A percentile compares a stretch with the other conserved stretches of the same genome.
phyloP scores from a whole-genome alignment of 2,888 invertebrate species.

The Pinctada fucata region DNA sequence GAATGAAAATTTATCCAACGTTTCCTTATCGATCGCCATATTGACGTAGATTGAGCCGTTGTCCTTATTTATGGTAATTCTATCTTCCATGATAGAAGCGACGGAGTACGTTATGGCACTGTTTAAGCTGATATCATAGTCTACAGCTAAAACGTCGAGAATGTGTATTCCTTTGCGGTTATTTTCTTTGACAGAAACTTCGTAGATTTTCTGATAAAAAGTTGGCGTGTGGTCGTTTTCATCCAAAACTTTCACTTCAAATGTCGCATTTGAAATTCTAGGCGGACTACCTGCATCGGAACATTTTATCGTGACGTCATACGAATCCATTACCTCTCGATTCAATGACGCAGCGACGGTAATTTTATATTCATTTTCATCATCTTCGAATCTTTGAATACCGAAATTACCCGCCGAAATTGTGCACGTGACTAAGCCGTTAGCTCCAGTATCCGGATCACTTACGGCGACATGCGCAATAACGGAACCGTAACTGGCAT shows the following conservation, averaged over 20 bases:
- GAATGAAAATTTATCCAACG: constrained; percentile 47
- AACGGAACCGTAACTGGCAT: constrained; percentile 91
- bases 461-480: constrained; percentile 93
- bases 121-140: constrained; percentile 78
- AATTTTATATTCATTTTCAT: constrained; percentile 64
- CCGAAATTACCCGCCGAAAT: constrained; percentile 42
- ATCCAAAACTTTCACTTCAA: constrained; percentile 82
- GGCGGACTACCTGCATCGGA: constrained; percentile 80
- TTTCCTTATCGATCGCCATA: constrained; percentile 59
- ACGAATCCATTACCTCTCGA: constrained; percentile 56
- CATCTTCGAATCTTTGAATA: constrained; percentile 37
- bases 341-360: constrained; percentile 77
- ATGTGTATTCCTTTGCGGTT: constrained; percentile 79
- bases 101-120: constrained; percentile 46
- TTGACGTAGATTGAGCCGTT: constrained; percentile 52
- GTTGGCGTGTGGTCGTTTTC: constrained; percentile 95
- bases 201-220: constrained; percentile 80
- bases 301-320: constrained; percentile 78
- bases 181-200: constrained; percentile 57
- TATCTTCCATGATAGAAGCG: constrained; percentile 27
- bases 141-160: constrained; percentile 89
- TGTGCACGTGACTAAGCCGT: constrained; percentile 64
- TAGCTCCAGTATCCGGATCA: constrained; percentile 64
- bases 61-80: constrained; percentile 44
- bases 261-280: constrained; percentile 48